These are phyloP conservation scores for Dinoponera quadriceps DNA, from an alignment of 1,140 invertebrate genomes.

Conservation along the genomic window DNA sequence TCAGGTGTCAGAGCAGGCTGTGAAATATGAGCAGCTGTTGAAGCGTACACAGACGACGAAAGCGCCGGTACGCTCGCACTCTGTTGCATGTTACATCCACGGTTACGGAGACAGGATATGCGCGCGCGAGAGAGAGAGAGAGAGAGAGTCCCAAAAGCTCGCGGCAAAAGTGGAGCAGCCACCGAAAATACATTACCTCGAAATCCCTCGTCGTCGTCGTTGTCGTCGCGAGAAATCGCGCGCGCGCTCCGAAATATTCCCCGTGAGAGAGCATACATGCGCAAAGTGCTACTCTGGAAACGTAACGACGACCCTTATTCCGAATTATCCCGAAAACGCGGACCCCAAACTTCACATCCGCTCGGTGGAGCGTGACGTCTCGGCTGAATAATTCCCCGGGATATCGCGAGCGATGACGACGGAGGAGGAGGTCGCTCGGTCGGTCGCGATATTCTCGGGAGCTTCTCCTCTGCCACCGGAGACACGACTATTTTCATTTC, in stretches of 20 bases:
- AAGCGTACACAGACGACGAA: neutral
- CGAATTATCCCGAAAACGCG: constrained; percentile 3
- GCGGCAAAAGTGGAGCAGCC: constrained; percentile 12
- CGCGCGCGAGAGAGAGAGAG: too few relatives aligned
- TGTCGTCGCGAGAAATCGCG: neutral
- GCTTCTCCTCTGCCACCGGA: neutral
- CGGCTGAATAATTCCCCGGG: too few relatives aligned
- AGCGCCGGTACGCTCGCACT: neutral
- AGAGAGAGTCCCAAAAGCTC: constrained; percentile 13
- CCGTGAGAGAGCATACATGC: neutral
- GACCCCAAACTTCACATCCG: neutral
- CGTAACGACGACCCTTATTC: neutral
- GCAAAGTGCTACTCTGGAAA: neutral
- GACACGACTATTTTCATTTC: neutral
- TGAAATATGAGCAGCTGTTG: constrained; percentile 58
- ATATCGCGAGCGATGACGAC: too few relatives aligned
- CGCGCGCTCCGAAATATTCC: neutral
- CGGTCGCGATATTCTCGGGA: neutral
- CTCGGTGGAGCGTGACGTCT: too few relatives aligned
- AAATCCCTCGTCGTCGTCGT: neutral
- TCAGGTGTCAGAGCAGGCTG: constrained; percentile 44
- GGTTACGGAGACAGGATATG: neutral
- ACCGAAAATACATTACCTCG: constrained; percentile 44
- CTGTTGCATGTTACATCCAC: constrained; percentile 19
- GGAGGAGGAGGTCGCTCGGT: too few relatives aligned